These are phyloP conservation scores for Rhamnusium bicolor DNA, from an alignment of 2,888 invertebrate species.

Conservation along the genomic window DNA sequence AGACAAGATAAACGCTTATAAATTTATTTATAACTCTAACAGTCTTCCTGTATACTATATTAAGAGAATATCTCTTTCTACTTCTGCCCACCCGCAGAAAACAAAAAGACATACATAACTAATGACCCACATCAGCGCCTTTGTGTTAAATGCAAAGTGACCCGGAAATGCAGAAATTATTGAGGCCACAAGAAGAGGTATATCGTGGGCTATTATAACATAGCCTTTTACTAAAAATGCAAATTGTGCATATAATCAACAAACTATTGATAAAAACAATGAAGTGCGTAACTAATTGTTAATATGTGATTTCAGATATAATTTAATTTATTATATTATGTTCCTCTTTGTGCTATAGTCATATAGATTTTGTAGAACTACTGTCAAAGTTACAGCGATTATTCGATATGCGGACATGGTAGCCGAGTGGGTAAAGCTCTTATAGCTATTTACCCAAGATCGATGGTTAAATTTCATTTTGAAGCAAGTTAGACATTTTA, in stretches of 20 bases:
- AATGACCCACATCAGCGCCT: conserved; percentile 41
- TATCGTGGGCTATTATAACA: conserved; percentile 15
- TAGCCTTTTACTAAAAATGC: neutral
- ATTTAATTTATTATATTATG: too few relatives aligned
- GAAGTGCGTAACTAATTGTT: too few relatives aligned
- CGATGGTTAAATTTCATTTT: too few relatives aligned
- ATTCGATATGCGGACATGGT: too few relatives aligned
- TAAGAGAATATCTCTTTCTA: conserved; percentile 28
- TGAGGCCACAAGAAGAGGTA: conserved; percentile 12
- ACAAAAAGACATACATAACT: conserved; percentile 36
- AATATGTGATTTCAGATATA: too few relatives aligned
- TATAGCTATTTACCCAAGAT: too few relatives aligned
- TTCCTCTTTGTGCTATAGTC: too few relatives aligned
- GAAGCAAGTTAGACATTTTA: too few relatives aligned
- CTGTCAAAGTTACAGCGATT: too few relatives aligned
- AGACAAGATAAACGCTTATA: conserved; percentile 10
- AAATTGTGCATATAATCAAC: conserved; percentile 1
- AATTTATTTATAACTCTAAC: conserved; percentile 18
- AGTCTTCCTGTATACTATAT: conserved; percentile 23
- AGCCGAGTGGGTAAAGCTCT: too few relatives aligned
- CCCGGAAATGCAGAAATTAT: conserved; percentile 31
- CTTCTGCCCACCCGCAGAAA: conserved; percentile 16
- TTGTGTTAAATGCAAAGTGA: conserved; percentile 31
- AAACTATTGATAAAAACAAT: neutral
- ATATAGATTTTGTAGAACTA: too few relatives aligned